Evolutionary conservation across 2,888 invertebrate genomes (phyloP), one percentile per base, ranked within the genome.

Genomic region (Folsomia manolachei): DNA sequence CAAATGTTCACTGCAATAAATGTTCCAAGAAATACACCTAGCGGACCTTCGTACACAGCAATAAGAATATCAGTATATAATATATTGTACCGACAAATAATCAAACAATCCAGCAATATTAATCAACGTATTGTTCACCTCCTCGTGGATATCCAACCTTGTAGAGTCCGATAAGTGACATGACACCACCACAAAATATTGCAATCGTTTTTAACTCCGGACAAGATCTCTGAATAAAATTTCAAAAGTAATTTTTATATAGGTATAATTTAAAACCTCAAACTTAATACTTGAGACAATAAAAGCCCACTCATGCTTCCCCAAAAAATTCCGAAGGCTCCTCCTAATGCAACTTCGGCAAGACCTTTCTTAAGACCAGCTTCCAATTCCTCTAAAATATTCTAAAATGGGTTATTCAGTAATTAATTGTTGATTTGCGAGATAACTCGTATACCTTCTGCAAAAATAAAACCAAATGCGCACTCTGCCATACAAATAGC

Each of bases 401-500:
- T n/a, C n/a, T 39, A 39, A 39, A 9, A 39, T 14, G 4, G 18
- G 24, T 24, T 63, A 63, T 39, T 19, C 51, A 63, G 19, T 25
- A n/a, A 69, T 61, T 69, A 21, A 4, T n/a, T 61, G 21, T 23
- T 24, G 24, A 19, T 2, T 63, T 23, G 24, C 14, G 9, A 19
- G 51, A 27, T 65, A 27, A 19, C 24, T 63, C n/a, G 23, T 53
- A 26, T 63, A 79, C 80, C 79, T 63, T 78, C 70, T 0, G 71
- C 70, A 68, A 75, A 78, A 21, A 77, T 74, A 52, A 80, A 79
- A 19, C 80, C 80, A 9, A 77, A 51, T 0, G 72, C 73, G 4
- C 75, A 67, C 68, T 79, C 76, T 7, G 77, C 73, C 73, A 80
- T 69, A 63, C 73, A 74, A 72, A 80, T 80, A 19, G 78, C 76